A percentile compares a stretch with the other conserved stretches of the same genome.
Conservation (phyloP, 2,888 invertebrate species). For the Junonia oenone region DNA sequence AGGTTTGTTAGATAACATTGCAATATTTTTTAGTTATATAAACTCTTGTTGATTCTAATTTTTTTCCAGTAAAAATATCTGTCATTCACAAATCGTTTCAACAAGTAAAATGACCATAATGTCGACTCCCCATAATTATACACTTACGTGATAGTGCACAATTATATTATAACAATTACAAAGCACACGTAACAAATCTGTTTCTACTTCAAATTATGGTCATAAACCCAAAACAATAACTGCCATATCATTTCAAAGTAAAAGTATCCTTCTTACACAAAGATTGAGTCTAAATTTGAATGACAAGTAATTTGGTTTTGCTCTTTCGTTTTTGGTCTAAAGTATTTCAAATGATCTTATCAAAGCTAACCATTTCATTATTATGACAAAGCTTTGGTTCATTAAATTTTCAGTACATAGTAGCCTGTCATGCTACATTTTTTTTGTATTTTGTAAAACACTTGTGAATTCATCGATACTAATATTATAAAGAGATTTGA, state of each 20-base stretch:
- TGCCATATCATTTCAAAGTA: neutral
- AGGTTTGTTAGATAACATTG: conserved; percentile 42
- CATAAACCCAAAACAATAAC: neutral
- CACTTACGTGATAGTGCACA: neutral
- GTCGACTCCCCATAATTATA: neutral
- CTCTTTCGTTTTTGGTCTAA: neutral
- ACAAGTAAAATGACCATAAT: neutral
- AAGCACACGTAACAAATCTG: conserved; percentile 3
- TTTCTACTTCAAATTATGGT: neutral
- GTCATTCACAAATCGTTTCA: neutral
- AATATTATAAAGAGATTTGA: too few species aligned
- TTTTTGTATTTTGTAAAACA: neutral
- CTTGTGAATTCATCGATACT: neutral
- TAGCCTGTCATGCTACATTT: neutral
- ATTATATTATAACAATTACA: conserved; percentile 4
- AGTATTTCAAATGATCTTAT: conserved; percentile 12
- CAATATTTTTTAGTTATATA: too few species aligned
- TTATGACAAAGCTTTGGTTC: neutral
- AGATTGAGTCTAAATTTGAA: neutral
- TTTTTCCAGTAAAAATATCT: too few species aligned
- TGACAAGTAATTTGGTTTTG: neutral
- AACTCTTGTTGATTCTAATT: too few species aligned
- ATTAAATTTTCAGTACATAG: conserved; percentile 4
- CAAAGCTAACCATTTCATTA: conserved; percentile 13
- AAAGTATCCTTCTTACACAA: neutral